Base-by-base conservation (phyloP, 2,797 vertebrate genomes). In the Rhinella marina region DNA sequence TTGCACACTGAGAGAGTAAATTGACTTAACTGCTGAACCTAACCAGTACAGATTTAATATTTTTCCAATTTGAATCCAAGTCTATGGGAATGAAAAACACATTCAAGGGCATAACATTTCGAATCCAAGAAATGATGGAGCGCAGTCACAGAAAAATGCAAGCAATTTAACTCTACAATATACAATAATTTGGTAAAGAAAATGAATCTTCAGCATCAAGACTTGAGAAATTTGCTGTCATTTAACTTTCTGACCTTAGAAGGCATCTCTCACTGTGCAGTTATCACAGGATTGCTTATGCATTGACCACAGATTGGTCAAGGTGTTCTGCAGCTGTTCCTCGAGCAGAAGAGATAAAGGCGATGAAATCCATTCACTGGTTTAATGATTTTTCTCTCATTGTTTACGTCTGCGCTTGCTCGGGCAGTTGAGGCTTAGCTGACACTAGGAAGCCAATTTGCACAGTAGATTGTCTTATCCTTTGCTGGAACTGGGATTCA, bases 1-100 rank as follows among this genome's bases (percentile, higher is more conserved):
- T 89, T 89, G 88, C 85, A 84, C 75, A 89, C 81, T 78, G 75
- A 79, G 88, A 87, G 86, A 86, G 85, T 86, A 86, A 87, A 89
- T 89, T 89, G 85, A 89, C 88, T 86, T 86, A 86, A 89, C 88
- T 84, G 85, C 85, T 89, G 88, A 89, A 89, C 88, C 88, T 89
- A 89, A 89, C 88, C 88, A 87, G 88, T 87, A 86, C 81, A 73
- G 85, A 86, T 89, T 89, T 89, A 89, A 89, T 89, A 89, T 89
- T 89, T 89, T 89, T 84, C 88, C 88, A 89, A 89, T 89, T 87
- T 89, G 85, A 86, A 83, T 89, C 81, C 88, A 84, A 83, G 80
- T 83, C 75, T 72, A 56, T 61, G 56, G 73, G 75, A 89, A 87
- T 86, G 88, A 87, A 89, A 87, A 84, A 86, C 64, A 86, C 88